phyloP scores from a whole-genome alignment of 30 jellyfish, hydroid and myxozoan species.

The Mastigias papua region DNA sequence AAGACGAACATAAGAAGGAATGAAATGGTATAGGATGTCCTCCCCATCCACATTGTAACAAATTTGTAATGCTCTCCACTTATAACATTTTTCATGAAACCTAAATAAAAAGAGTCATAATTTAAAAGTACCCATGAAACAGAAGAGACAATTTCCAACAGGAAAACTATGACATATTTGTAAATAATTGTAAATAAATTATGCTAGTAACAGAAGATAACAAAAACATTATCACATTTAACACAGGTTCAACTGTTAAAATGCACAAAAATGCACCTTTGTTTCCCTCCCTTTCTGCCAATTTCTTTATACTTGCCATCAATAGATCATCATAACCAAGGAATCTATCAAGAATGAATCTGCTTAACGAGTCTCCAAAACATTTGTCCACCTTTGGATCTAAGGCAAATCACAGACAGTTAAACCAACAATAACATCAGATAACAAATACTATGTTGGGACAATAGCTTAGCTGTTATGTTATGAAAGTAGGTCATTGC shows the following conservation, averaged over 20 bases:
- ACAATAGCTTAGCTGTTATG: too few species aligned
- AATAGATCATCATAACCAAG: constrained; percentile 96
- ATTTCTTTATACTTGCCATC: constrained; percentile 89
- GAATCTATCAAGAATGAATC: constrained; percentile 80
- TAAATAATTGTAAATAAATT: too few species aligned
- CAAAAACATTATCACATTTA: neutral
- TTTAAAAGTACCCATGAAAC: too few species aligned
- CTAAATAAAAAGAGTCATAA: constrained; percentile 37
- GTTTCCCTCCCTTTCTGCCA: constrained; percentile 91
- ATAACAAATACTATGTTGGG: neutral
- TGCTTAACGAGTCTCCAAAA: constrained; percentile 88
- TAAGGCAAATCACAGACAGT: constrained; percentile 2
- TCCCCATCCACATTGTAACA: constrained; percentile 90
- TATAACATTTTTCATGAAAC: constrained; percentile 88
- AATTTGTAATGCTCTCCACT: constrained; percentile 94
- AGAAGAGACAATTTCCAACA: too few species aligned
- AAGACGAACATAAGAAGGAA: constrained; percentile 89
- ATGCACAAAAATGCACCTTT: constrained; percentile 47
- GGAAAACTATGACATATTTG: neutral
- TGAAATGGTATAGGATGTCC: constrained; percentile 84
- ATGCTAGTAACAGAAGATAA: too few species aligned
- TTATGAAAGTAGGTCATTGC: too few species aligned
- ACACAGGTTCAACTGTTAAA: neutral
- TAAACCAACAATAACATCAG: too few species aligned
- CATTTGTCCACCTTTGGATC: constrained; percentile 92